phyloP scores from a whole-genome alignment of 2,888 invertebrate species.

The Apeira syringaria region DNA sequence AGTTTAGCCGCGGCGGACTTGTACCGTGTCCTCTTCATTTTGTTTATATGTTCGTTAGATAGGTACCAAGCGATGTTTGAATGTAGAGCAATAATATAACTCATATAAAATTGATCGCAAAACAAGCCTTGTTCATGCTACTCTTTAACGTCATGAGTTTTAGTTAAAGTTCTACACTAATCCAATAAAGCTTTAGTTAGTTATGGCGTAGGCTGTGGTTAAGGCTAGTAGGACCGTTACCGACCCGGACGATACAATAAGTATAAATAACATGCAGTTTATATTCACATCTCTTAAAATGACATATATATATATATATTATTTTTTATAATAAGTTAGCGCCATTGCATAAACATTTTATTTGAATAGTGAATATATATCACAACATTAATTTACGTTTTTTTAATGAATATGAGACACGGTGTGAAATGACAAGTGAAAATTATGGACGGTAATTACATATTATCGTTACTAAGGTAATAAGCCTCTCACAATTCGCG shows the following conservation, averaged over 20 bases:
- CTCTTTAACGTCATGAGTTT: constrained; percentile 6
- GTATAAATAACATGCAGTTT: no score
- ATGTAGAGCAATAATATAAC: constrained; percentile 21
- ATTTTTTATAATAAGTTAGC: constrained; percentile 39
- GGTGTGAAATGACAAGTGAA: no score
- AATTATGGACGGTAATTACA: no score
- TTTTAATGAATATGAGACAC: no score
- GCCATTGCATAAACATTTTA: constrained; percentile 46
- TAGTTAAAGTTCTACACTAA: constrained; percentile 1
- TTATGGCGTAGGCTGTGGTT: no score
- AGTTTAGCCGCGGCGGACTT: constrained; percentile 55
- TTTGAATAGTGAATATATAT: constrained; percentile 34
- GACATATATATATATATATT: constrained; percentile 42
- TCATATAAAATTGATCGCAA: constrained; percentile 12
- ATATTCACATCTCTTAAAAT: no score
- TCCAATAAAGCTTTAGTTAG: constrained; percentile 7
- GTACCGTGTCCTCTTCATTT: constrained; percentile 58
- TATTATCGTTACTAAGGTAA: no score
- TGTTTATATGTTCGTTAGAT: constrained; percentile 48
- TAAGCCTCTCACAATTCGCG: no score
- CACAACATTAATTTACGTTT: constrained; percentile 19
- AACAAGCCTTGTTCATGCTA: constrained; percentile 10
- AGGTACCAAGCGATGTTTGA: constrained; percentile 37
- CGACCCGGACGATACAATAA: no score
- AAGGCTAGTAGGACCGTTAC: no score